Conservation (phyloP, 1,140 invertebrate species). For the Patella vulgata region DNA sequence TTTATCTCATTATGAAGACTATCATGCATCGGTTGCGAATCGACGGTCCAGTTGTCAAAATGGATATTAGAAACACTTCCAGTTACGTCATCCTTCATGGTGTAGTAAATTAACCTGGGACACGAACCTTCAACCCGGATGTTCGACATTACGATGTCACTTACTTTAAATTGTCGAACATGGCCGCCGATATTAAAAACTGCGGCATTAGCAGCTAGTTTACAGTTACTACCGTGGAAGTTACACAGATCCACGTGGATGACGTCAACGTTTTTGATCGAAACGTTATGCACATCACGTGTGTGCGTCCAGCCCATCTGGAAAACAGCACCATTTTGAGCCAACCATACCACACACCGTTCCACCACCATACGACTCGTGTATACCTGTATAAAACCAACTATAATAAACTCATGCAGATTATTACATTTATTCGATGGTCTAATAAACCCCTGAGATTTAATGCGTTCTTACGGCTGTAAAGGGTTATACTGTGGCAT, state of each 20-base stretch:
- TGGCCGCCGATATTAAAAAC: constrained; percentile 15
- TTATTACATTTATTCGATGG: too few species aligned
- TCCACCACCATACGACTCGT: constrained; percentile 4
- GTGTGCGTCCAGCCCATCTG: constrained; percentile 20
- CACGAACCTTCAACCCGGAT: constrained; percentile 16
- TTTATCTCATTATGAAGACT: constrained; percentile 18
- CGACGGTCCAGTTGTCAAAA: constrained; percentile 19
- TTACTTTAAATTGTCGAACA: background rate
- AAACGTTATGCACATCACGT: constrained; percentile 12
- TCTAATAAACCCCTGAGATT: too few species aligned
- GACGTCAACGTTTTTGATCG: constrained; percentile 20
- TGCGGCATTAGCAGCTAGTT: background rate
- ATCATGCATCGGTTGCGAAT: constrained; percentile 8
- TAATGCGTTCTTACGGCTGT: too few species aligned
- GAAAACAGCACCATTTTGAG: constrained; percentile 25
- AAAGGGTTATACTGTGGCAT: too few species aligned
- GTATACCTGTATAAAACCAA: constrained; percentile 11
- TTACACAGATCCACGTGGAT: constrained; percentile 27
- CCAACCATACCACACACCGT: constrained; percentile 20
- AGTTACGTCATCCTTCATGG: background rate
- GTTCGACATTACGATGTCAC: constrained; percentile 16
- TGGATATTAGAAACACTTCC: constrained; percentile 8
- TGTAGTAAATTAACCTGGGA: constrained; percentile 15
- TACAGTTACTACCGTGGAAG: constrained; percentile 14
- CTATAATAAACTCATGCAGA: too few species aligned